Base-by-base conservation (phyloP, 2,888 invertebrate genomes). In the Mythimna loreyi region DNA sequence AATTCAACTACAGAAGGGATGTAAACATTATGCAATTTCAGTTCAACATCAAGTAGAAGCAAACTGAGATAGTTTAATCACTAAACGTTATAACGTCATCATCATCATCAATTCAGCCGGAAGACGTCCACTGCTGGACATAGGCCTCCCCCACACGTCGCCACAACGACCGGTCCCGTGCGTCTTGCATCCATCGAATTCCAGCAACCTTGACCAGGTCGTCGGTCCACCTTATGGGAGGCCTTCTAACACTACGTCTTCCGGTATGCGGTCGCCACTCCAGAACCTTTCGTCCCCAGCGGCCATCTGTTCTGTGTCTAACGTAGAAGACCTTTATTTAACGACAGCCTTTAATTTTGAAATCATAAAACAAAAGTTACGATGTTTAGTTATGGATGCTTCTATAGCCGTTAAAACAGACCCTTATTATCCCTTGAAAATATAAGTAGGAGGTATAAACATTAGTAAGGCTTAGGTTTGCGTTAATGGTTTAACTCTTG, bases 351-450 rank as follows among this genome's bases (percentile, higher is more conserved):
- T 69, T 82, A 79, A 75, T 79, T 81, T 66, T 72, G 59, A 40
- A 64, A 69, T 72, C 67, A 60, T 79, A 82, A 84, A 81, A 66
- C 65, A 61, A 71, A 67, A 73, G 72, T 73, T 75, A 79, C 68
- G 67, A 58, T 62, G 63, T 47, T 57, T 45, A 66, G 65, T 59
- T 79, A 82, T 77, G 80, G 84, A 84, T 82, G 75, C 71, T 75
- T 83, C 66, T 13, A 63, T 61, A 28, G 73, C 52, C 61, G 43
- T 82, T 75, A 82, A 82, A 75, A 33, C 33, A 73, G 43, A 82
- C 84, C 84, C 82, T 62, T 80, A 82, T 72, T 80, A 83, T 84
- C 75, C 82, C 67, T 72, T 73, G 47, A 57, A 72, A 75, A 77
- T 72, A 74, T 79, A 81, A 81, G 81, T 64, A 78, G 67, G 21